Evolutionary conservation across 1,140 invertebrate species (phyloP).

Genomic region (Drosophila persimilis): DNA sequence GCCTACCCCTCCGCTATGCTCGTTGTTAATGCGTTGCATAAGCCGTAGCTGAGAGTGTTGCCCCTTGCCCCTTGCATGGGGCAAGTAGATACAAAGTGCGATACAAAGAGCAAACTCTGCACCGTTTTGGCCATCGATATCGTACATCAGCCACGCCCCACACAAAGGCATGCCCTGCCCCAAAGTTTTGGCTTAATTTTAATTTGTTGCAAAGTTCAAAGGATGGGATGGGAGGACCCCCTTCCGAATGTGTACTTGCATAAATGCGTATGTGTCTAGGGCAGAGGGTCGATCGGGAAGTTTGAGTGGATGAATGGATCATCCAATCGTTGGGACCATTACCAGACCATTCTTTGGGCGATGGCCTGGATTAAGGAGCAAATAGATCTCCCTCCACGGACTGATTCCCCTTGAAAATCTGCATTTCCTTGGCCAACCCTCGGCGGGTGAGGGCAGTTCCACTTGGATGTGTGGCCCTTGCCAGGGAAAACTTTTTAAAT

Average conservation of each 20-base stretch:
- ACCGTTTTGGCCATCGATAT: constrained; percentile 31
- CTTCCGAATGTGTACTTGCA: neutral
- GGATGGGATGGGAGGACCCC: neutral
- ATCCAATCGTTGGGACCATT: neutral
- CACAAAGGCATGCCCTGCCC: constrained; percentile 12
- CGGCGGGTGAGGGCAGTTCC: constrained; percentile 5
- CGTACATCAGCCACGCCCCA: constrained; percentile 8
- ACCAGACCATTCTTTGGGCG: too few relatives aligned
- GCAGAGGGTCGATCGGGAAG: constrained; percentile 10
- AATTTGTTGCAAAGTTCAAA: constrained; percentile 52
- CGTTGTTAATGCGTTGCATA: constrained; percentile 75
- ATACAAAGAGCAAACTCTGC: constrained; percentile 59
- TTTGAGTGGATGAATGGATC: too few relatives aligned
- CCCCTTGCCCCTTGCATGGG: constrained; percentile 55
- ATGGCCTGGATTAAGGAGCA: too few relatives aligned
- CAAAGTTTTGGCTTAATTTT: constrained; percentile 47
- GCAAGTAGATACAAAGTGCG: constrained; percentile 64
- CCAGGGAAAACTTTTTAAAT: constrained; percentile 65
- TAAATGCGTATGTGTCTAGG: constrained; percentile 28
- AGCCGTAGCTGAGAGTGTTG: constrained; percentile 41
- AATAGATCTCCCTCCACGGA: too few relatives aligned
- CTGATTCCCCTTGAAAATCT: too few relatives aligned
- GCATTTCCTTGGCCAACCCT: neutral
- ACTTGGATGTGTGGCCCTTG: constrained; percentile 11
- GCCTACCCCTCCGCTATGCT: constrained; percentile 4